Percentiles rank a stretch among this genome's conserved stretches.
These are phyloP conservation scores for Protodeltote pygarga DNA, from an alignment of 2,888 invertebrate genomes.

Conservation along the genomic window DNA sequence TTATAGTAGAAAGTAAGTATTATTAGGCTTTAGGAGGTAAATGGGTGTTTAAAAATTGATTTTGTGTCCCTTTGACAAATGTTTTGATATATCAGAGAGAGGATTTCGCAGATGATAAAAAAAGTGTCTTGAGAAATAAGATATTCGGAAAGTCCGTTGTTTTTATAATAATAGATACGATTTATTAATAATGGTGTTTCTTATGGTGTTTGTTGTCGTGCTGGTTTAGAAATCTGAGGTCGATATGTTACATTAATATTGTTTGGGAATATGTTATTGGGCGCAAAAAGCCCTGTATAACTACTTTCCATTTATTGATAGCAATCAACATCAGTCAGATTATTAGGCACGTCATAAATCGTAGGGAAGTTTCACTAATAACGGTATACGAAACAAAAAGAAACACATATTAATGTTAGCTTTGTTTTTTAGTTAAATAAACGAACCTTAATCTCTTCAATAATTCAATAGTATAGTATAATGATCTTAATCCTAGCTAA, in stretches of 20 bases:
- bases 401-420: no score
- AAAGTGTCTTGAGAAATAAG: conserved; percentile 32
- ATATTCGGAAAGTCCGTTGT: conserved; percentile 28
- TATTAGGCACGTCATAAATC: conserved; percentile 28
- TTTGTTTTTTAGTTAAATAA: no score
- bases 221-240: conserved; percentile 26
- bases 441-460: no score
- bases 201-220: background rate
- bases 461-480: no score
- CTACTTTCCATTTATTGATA: conserved; percentile 13
- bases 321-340: no score
- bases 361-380: no score
- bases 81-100: conserved; percentile 21
- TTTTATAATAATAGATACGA: conserved; percentile 22
- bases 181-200: conserved; percentile 29
- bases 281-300: conserved; percentile 8
- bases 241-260: conserved; percentile 26
- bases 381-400: no score
- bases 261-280: conserved; percentile 20
- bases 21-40: conserved; percentile 8
- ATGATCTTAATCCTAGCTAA: no score
- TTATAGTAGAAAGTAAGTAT: conserved; percentile 56
- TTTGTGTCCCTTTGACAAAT: conserved; percentile 47
- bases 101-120: conserved; percentile 10
- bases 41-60: conserved; percentile 27